Evolutionary conservation across 2,888 invertebrate genomes (phyloP), one percentile per base, ranked within the genome.

Genomic region (Vesta saturnalis): DNA sequence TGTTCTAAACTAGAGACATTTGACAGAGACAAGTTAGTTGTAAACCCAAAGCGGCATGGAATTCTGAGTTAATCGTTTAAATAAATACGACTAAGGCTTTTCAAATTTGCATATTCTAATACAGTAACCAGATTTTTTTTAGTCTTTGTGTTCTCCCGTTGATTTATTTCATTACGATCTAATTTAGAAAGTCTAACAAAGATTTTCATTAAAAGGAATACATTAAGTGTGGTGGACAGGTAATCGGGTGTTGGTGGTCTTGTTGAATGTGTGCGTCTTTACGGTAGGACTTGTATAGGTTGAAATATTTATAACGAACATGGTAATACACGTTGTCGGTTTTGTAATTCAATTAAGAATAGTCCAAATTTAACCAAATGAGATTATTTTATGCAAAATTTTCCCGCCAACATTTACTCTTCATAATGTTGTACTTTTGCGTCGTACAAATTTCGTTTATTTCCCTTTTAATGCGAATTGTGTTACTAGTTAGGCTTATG

Each of bases 261-360:
- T 49, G 47, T 18, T 3, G 47, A 3, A 49, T 35, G 49, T 30
- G 14, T n/a, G 21, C 22, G 18, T 69, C 66, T 65, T 64, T 63
- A 60, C 68, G 64, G 61, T 60, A 21, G 62, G 47, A 46, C 56
- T 23, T 69, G 68, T 71, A 68, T 65, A 52, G 63, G 21, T 59
- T 67, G 64, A 70, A 74, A 77, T 77, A 76, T 77, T 77, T 77
- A 77, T 77, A 72, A 72, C 72, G 72, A 72, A 74, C 76, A 73
- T 77, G 74, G 76, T 77, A 78, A 78, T 77, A 75, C 77, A 76
- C 72, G 60, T 22, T 4, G 52, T 76, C 73, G 72, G 77, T 73
- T 73, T 73, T 74, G 52, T 19, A 21, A 52, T 52, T 52, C 10
- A 52, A 52, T 52, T 52, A 52, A 21, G 52, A 52, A 52, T 52